Conservation (phyloP, 2,113 vertebrate species). For the Puntigrus tetrazona region DNA sequence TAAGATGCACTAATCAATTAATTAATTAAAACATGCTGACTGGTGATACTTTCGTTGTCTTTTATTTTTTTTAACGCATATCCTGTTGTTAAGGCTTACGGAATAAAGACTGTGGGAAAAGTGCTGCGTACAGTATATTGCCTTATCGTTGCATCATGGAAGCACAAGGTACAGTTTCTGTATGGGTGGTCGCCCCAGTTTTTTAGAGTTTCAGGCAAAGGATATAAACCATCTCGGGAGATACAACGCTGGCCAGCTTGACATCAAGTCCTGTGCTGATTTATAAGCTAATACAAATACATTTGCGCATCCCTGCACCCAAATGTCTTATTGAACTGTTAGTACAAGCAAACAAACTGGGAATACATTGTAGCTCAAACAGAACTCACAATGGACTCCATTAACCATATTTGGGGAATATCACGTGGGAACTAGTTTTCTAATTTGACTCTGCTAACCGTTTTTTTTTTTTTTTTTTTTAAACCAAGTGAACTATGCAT, state of each 20-base stretch:
- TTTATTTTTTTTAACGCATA: slow-evolving; percentile 14
- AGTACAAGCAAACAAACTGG: neutral
- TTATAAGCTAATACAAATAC: slow-evolving; percentile 12
- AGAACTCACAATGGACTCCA: neutral
- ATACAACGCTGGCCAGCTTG: neutral
- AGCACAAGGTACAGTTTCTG: slow-evolving; percentile 39
- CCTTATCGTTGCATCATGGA: slow-evolving; percentile 42
- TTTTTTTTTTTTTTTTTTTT: neutral
- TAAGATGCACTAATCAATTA: slow-evolving; percentile 46
- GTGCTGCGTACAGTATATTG: slow-evolving; percentile 48
- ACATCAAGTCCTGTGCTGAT: neutral
- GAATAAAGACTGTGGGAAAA: slow-evolving; percentile 32
- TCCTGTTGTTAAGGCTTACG: neutral
- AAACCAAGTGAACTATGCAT: neutral
- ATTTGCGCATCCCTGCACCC: neutral
- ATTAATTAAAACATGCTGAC: slow-evolving; percentile 58
- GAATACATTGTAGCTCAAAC: neutral
- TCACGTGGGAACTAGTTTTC: neutral
- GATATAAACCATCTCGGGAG: neutral
- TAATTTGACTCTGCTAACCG: neutral
- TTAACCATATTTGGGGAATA: neutral
- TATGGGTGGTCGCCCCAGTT: slow-evolving; percentile 28
- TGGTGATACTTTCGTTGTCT: slow-evolving; percentile 1
- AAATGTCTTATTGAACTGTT: neutral
- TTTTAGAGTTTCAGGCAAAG: slow-evolving; percentile 27